These are phyloP conservation scores for Brachyrhaphis roseni DNA, from an alignment of 2,797 vertebrate genomes.

Conservation along the genomic window DNA sequence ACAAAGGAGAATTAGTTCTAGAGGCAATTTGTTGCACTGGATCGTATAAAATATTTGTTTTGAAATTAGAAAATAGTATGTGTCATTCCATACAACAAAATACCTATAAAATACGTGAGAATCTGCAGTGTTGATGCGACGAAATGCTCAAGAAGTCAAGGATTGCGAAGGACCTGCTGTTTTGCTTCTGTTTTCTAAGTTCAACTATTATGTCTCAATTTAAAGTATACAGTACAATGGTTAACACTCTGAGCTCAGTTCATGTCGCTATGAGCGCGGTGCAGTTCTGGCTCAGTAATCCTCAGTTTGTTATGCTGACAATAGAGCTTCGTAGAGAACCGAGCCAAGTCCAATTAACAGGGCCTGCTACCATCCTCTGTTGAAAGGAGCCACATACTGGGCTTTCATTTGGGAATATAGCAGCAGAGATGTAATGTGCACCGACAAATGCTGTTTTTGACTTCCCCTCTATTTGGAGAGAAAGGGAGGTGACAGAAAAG, in stretches of 20 bases:
- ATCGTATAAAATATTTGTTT: neutral
- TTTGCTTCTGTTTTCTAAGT: neutral
- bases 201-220: slow-evolving; percentile 20
- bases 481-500: slow-evolving; percentile 55
- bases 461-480: slow-evolving; percentile 61
- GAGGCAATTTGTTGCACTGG: neutral
- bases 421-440: slow-evolving; percentile 69
- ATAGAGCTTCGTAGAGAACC: slow-evolving; percentile 69
- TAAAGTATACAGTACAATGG: slow-evolving; percentile 40
- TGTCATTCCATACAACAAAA: neutral
- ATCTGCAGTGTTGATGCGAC: neutral
- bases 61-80: neutral
- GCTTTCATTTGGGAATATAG: slow-evolving; percentile 72
- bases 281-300: slow-evolving; percentile 65
- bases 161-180: neutral
- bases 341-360: slow-evolving; percentile 82
- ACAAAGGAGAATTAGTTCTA: neutral
- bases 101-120: neutral
- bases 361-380: slow-evolving; percentile 76
- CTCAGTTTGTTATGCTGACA: slow-evolving; percentile 71
- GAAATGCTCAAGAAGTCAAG: neutral
- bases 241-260: slow-evolving; percentile 43
- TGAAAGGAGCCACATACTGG: slow-evolving; percentile 75
- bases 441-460: slow-evolving; percentile 71
- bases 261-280: slow-evolving; percentile 43